Conservation (phyloP, 2,888 invertebrate species). For the Tyria jacobaeae region DNA sequence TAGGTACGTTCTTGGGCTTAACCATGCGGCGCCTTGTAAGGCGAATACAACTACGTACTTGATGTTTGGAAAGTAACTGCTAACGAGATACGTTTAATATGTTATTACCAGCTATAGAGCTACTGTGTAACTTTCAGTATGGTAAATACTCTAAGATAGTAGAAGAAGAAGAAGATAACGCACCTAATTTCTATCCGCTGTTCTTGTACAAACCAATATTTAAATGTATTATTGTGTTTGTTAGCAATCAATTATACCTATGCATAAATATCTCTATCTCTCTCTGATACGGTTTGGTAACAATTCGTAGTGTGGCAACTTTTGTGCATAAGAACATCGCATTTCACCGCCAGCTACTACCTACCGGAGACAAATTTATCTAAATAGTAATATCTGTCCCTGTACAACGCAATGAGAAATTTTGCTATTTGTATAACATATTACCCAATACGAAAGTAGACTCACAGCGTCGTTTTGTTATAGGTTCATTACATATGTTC, state of each 20-base stretch:
- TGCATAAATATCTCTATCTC: too few relatives aligned
- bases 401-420: not conserved
- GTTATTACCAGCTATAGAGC: not conserved
- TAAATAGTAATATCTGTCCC: not conserved
- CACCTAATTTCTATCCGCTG: not conserved
- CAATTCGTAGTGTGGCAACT: too few relatives aligned
- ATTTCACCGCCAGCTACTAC: too few relatives aligned
- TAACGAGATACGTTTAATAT: conserved; percentile 5
- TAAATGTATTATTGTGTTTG: too few relatives aligned
- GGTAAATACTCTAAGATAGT: not conserved
- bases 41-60: conserved; percentile 3
- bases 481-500: too few relatives aligned
- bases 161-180: too few relatives aligned
- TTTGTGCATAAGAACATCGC: too few relatives aligned
- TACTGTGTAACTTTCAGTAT: not conserved
- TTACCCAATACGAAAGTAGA: too few relatives aligned
- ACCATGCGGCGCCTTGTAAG: conserved; percentile 26
- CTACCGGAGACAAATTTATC: not conserved
- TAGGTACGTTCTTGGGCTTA: conserved; percentile 11
- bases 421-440: too few relatives aligned
- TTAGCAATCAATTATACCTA: not conserved
- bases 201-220: not conserved
- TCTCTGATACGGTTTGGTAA: too few relatives aligned
- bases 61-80: not conserved
- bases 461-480: too few relatives aligned